phyloP scores from a whole-genome alignment of 2,888 invertebrate species.

The Laspeyria flexula region DNA sequence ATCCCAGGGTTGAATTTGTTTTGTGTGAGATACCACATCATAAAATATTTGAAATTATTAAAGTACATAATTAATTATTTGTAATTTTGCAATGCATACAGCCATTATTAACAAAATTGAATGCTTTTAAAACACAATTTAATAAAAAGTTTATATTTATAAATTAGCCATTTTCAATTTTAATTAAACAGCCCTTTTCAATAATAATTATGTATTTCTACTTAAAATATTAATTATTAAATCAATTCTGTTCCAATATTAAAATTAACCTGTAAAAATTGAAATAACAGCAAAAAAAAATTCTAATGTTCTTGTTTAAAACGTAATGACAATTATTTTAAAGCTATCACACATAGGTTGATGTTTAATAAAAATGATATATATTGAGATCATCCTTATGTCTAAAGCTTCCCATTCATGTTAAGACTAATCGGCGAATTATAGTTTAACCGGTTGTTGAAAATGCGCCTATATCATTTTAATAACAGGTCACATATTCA shows the following conservation, averaged over 20 bases:
- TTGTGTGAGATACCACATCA: too few relatives aligned
- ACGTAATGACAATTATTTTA: conserved; percentile 25
- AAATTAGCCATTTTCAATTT: background rate
- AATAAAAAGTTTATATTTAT: too few relatives aligned
- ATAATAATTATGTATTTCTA: too few relatives aligned
- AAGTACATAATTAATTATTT: too few relatives aligned
- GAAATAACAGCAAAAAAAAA: conserved; percentile 2
- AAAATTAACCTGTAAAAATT: background rate
- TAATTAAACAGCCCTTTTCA: too few relatives aligned
- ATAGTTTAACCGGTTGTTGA: background rate
- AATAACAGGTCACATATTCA: too few relatives aligned
- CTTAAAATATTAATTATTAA: too few relatives aligned
- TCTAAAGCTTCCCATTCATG: conserved; percentile 34
- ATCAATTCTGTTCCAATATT: too few relatives aligned
- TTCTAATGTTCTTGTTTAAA: too few relatives aligned
- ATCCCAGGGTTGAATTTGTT: background rate
- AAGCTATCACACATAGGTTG: conserved; percentile 46
- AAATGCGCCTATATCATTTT: background rate
- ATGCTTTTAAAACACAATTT: too few relatives aligned
- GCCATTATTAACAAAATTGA: background rate
- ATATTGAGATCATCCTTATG: conserved; percentile 72
- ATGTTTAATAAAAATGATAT: conserved; percentile 51
- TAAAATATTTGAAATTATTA: too few relatives aligned
- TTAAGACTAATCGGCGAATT: conserved; percentile 8
- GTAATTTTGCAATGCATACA: background rate